Evolutionary conservation across 1,140 invertebrate species (phyloP), one percentile per base, ranked within the genome.

Genomic region (Drosophila pectinifera): DNA sequence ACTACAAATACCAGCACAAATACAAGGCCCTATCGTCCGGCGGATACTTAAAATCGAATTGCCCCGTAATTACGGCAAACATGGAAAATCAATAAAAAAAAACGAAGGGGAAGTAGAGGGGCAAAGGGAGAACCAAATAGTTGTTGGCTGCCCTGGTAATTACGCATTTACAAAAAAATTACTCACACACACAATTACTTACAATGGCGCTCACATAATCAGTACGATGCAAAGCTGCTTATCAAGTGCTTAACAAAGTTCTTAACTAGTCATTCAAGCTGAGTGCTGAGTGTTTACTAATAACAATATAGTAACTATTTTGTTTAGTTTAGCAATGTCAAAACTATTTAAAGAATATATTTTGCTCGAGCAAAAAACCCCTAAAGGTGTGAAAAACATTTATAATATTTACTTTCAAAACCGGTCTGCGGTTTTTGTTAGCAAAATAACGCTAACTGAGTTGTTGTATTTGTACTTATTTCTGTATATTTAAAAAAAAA

Each of bases 61-160:
- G 45, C 45, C 64, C 61, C 46, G 42, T 76, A 76, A 76, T 76
- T 76, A 76, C 61, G 55, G 22, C 39, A 39, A 58, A 51, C 61
- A 68, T 65, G 49, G 54, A 73, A 67, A 76, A 76, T 76, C 73
- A 76, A 76, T 76, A 76, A 42, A 75, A 74, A 43, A 58, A 38
- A 14, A n/a, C n/a, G 6, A 2, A 10, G 1, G 16, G 4, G n/a
- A 16, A 16, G 18, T n/a, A 38, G 5, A 39, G 48, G 31, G 16
- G 7, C 20, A 34, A n/a, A 49, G 26, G 26, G 26, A 28, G 36
- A 51, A n/a, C n/a, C n/a, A 34, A 51, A 53, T 53, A 53, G 49
- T 68, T 51, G 45, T 65, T 53, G 64, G 36, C 59, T 39, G 45
- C 36, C 26, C 58, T 39, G 34, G 48, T 74, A 75, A 75, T 76